Base-by-base conservation (phyloP, 2,888 invertebrate species). In the Lathronympha strigana region DNA sequence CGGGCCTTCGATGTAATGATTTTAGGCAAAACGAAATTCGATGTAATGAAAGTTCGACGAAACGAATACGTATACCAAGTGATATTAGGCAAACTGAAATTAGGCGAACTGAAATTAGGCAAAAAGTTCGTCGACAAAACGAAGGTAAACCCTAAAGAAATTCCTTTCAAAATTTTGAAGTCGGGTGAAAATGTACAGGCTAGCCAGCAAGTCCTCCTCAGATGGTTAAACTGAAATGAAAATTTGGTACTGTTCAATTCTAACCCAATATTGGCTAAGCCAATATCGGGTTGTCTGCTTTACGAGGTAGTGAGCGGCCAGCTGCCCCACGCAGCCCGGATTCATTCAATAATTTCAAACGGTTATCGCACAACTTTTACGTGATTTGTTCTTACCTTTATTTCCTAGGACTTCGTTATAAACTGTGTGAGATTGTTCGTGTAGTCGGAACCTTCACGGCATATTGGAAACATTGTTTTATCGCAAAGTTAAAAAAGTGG, bases 341-440 rank as follows among this genome's bases (percentile, higher is more conserved):
- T 50, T 23, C 40, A 58, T 58, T 45, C 51, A 50, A 63, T 63
- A 63, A 64, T 50, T 31, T 38, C 57, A 57, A 49, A 57, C 43
- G 57, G 19, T 45, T 55, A 45, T 57, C 57, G n/a, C 43, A n/a
- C 6, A 57, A 45, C 31, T 45, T 45, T 45, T 55, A 31, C 31
- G 31, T 31, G 9, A 57, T 57, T 21, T 57, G 28, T n/a, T 28
- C 43, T 57, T 36, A 11, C 25, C 25, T 55, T 55, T 55, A 55
- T 21, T 21, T 3, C 51, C 33, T 21, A 33, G 33, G 21, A 33
- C 8, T 13, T 19, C 19, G 13, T 43, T 40, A n/a, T 4, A 17
- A 15, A 17, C 3, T 19, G 17, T 43, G 4, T 17, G 11, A 19
- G 9, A 43, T 43, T 19, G 19, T 19, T 19, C 19, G n/a, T 8